phyloP scores from a whole-genome alignment of 2,797 vertebrate species.

The Echeneis naucrates region DNA sequence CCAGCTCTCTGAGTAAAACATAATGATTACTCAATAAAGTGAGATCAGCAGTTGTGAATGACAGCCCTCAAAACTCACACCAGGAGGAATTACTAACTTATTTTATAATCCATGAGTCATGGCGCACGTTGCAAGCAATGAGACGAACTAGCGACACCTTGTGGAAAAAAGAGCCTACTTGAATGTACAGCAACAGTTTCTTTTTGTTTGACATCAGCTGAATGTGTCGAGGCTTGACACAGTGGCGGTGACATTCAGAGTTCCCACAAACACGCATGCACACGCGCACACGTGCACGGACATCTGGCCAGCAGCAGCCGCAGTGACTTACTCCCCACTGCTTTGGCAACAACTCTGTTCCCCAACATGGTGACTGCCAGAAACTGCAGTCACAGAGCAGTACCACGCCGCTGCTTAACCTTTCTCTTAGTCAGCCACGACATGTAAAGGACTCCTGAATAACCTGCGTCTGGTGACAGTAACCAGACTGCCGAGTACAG shows the following conservation, averaged over 20 bases:
- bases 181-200: background rate
- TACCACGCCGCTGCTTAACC: constrained; percentile 11
- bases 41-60: background rate
- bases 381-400: constrained; percentile 17
- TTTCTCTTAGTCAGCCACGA: constrained; percentile 2
- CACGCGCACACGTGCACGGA: background rate
- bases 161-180: constrained; percentile 9
- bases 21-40: no score
- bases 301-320: background rate
- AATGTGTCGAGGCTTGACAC: background rate
- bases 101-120: background rate
- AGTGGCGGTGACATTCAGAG: background rate
- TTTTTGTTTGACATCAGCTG: background rate
- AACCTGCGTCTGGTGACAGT: background rate
- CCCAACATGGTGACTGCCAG: constrained; percentile 14
- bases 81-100: background rate
- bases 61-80: background rate
- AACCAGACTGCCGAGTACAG: background rate
- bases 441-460: background rate
- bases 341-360: constrained; percentile 30
- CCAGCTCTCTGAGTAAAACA: background rate
- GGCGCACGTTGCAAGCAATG: background rate
- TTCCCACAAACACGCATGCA: background rate
- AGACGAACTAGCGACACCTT: constrained; percentile 9
- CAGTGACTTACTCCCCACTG: constrained; percentile 5